phyloP scores from a whole-genome alignment of 1,140 invertebrate genomes.

The Trachelipus rathkii region DNA sequence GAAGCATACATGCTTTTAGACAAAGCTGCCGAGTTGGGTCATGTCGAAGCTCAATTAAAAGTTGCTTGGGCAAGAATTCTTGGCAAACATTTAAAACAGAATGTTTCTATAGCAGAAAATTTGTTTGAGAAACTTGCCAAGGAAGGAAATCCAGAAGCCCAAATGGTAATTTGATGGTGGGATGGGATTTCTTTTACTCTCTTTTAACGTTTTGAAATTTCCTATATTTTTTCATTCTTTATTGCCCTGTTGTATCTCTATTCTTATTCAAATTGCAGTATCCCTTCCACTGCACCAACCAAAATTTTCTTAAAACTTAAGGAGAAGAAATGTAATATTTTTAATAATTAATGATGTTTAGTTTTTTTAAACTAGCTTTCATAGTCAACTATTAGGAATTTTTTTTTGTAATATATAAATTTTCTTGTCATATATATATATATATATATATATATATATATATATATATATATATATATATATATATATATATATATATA shows the following conservation, averaged over 20 bases:
- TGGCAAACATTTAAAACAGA: slow-evolving; percentile 65
- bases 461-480: no score
- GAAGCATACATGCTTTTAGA: slow-evolving; percentile 64
- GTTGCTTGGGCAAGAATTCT: slow-evolving; percentile 82
- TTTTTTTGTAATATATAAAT: background rate
- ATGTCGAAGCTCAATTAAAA: slow-evolving; percentile 71
- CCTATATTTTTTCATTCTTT: background rate
- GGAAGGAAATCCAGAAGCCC: slow-evolving; percentile 76
- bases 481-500: no score
- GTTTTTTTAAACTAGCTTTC: background rate
- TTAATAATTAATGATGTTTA: no score
- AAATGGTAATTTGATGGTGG: slow-evolving; percentile 65
- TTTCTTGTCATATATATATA: no score
- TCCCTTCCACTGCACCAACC: no score
- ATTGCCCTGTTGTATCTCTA: background rate
- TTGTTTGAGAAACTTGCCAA: slow-evolving; percentile 73
- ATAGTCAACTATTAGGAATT: background rate
- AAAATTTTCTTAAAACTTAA: no score
- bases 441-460: no score
- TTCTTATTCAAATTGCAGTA: no score
- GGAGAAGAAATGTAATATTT: no score
- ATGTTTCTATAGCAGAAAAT: slow-evolving; percentile 68
- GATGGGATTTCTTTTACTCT: background rate
- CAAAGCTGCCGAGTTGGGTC: slow-evolving; percentile 71
- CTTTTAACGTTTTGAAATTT: background rate